Evolutionary conservation across 1,140 invertebrate genomes (phyloP).

Genomic region (Scaptomyza hsui): DNA sequence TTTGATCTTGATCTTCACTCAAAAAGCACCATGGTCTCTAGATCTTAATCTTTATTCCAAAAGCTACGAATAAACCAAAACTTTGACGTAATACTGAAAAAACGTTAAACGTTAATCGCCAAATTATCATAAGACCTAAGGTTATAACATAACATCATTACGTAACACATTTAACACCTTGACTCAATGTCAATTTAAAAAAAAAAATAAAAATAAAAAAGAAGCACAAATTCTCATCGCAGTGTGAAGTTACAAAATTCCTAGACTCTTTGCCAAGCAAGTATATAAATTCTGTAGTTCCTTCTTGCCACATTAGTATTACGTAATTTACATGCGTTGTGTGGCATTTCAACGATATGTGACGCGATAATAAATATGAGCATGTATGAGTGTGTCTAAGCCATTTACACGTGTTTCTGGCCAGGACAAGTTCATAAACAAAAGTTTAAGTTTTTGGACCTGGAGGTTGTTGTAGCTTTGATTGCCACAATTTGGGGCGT

Average conservation of each 20-base stretch:
- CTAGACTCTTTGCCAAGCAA: slow-evolving; percentile 11
- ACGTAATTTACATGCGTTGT: slow-evolving; percentile 63
- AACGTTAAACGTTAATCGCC: too few species aligned
- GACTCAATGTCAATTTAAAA: background rate
- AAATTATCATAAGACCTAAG: too few species aligned
- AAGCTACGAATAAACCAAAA: too few species aligned
- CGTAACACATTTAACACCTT: background rate
- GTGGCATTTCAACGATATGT: slow-evolving; percentile 20
- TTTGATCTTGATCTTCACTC: too few species aligned
- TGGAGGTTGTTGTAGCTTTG: slow-evolving; percentile 19
- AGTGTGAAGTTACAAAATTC: background rate
- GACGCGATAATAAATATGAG: background rate
- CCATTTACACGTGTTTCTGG: slow-evolving; percentile 50
- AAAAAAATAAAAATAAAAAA: background rate
- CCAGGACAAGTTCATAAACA: slow-evolving; percentile 70
- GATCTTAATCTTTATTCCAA: too few species aligned
- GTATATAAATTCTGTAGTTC: slow-evolving; percentile 51
- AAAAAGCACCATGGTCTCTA: too few species aligned
- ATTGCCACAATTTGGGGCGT: slow-evolving; percentile 8
- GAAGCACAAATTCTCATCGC: background rate
- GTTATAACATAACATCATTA: background rate
- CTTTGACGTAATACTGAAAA: too few species aligned
- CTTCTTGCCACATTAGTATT: slow-evolving; percentile 52
- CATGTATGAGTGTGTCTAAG: background rate
- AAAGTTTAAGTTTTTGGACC: slow-evolving; percentile 52